Evolutionary conservation across 2,888 invertebrate genomes (phyloP).

Genomic region (Lasius fuliginosus): DNA sequence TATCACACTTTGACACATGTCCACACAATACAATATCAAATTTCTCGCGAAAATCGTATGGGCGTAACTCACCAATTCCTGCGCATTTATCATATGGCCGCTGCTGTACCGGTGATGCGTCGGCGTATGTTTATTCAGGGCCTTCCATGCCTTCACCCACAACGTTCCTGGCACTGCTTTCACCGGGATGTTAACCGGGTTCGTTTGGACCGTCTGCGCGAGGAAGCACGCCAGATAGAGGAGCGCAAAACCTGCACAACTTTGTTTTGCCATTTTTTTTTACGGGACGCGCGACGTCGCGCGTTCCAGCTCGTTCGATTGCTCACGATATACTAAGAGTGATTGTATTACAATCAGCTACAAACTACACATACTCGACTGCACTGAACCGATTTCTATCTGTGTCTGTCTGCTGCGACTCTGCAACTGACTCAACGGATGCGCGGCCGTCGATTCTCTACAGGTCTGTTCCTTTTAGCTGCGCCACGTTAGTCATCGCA

Average conservation of each 20-base stretch:
- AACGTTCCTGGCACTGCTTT: slow-evolving; percentile 75
- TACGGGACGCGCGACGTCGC: slow-evolving; percentile 54
- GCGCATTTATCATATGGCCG: slow-evolving; percentile 80
- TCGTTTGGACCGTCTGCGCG: slow-evolving; percentile 46
- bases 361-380: neutral
- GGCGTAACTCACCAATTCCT: slow-evolving; percentile 78
- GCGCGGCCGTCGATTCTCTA: neutral
- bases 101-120: slow-evolving; percentile 79
- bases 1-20: neutral
- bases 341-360: neutral
- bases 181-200: slow-evolving; percentile 72
- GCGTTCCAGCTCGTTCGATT: neutral
- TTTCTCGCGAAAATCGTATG: neutral
- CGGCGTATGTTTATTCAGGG: slow-evolving; percentile 79
- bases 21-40: neutral
- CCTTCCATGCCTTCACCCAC: slow-evolving; percentile 78
- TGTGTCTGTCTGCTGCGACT: neutral
- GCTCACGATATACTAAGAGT: neutral
- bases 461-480: neutral
- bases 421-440: neutral
- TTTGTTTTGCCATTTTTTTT: slow-evolving; percentile 67
- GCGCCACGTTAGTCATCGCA: neutral
- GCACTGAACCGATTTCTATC: neutral
- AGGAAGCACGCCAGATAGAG: slow-evolving; percentile 40
- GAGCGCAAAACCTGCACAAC: slow-evolving; percentile 45